phyloP scores from a whole-genome alignment of 1,140 invertebrate species.

The Vanessa atalanta region DNA sequence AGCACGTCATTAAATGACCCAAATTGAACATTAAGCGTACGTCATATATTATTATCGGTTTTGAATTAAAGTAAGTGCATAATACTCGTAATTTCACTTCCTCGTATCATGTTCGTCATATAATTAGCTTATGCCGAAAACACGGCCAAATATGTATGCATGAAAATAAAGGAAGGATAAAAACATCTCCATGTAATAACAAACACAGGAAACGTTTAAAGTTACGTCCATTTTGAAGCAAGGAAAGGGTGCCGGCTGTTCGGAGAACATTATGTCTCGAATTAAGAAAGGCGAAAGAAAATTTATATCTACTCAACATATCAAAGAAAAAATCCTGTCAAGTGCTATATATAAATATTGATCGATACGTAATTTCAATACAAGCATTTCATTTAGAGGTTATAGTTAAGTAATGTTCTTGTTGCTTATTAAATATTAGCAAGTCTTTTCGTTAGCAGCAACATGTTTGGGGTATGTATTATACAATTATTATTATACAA shows the following conservation, averaged over 20 bases:
- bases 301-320: too few species aligned
- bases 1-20: not conserved
- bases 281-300: too few species aligned
- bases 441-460: too few species aligned
- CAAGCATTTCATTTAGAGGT: too few species aligned
- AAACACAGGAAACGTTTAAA: constrained; percentile 23
- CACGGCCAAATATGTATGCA: constrained; percentile 14
- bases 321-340: too few species aligned
- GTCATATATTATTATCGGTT: constrained; percentile 25
- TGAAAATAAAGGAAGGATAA: constrained; percentile 15
- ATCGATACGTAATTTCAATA: too few species aligned
- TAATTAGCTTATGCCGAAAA: constrained; percentile 24
- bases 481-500: too few species aligned
- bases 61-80: constrained; percentile 32
- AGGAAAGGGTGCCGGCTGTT: not conserved
- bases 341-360: too few species aligned
- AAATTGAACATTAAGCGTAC: constrained; percentile 4
- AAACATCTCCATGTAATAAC: not conserved
- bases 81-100: constrained; percentile 37
- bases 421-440: too few species aligned
- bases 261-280: not conserved
- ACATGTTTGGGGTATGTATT: too few species aligned
- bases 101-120: constrained; percentile 2
- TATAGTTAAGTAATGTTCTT: too few species aligned
- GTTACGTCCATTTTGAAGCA: not conserved